These are phyloP conservation scores for Drosophila pallidifrons DNA, from an alignment of 1,140 invertebrate genomes.

Conservation along the genomic window DNA sequence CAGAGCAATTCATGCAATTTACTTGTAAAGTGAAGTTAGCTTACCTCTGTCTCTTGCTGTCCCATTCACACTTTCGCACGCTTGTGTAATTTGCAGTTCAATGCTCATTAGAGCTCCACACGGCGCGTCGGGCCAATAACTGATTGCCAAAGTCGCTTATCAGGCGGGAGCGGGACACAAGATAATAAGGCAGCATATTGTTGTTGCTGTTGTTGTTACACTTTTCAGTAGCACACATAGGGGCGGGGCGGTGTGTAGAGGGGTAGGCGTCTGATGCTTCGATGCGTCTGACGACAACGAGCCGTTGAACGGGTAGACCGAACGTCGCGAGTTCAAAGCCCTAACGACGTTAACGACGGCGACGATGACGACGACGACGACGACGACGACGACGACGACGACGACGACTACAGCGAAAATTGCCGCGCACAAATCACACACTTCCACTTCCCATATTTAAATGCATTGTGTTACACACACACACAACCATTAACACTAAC, in stretches of 20 bases:
- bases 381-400: too few relatives aligned
- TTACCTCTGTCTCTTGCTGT: conserved; percentile 31
- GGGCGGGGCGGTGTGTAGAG: background rate
- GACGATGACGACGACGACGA: conserved; percentile 5
- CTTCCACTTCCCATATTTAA: conserved; percentile 46
- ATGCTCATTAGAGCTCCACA: conserved; percentile 64
- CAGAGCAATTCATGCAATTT: background rate
- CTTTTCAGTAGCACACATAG: conserved; percentile 17
- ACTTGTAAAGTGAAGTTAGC: background rate
- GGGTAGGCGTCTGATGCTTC: conserved; percentile 3
- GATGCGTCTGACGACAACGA: conserved; percentile 5
- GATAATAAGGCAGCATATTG: conserved; percentile 51
- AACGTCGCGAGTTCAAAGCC: conserved; percentile 61
- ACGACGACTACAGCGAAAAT: conserved; percentile 32
- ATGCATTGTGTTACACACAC: conserved; percentile 13
- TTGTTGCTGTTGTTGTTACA: conserved; percentile 28
- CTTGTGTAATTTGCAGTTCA: conserved; percentile 71
- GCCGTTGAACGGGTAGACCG: conserved; percentile 57
- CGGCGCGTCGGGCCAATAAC: conserved; percentile 57
- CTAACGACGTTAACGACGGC: conserved; percentile 15
- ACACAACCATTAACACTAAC: background rate
- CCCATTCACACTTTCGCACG: conserved; percentile 43
- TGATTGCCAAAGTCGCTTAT: conserved; percentile 60
- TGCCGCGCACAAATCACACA: conserved; percentile 34
- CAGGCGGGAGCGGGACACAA: conserved; percentile 28